These are phyloP conservation scores for Abrostola tripartita DNA, from an alignment of 2,888 invertebrate genomes.

Conservation along the genomic window DNA sequence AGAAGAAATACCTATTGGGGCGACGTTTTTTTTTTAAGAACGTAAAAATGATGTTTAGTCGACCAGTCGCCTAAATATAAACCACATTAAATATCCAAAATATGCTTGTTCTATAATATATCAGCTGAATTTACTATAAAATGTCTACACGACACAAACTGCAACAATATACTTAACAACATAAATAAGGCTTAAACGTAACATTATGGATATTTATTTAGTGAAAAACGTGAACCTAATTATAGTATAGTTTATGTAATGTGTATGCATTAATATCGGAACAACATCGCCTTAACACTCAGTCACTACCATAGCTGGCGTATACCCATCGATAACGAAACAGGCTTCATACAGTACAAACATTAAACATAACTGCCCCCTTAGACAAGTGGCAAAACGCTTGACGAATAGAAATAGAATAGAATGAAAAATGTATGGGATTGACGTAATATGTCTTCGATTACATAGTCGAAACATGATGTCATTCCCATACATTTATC, in stretches of 20 bases:
- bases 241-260: not conserved
- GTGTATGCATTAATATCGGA: slow-evolving; percentile 11
- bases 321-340: slow-evolving; percentile 28
- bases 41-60: too few species aligned
- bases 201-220: slow-evolving; percentile 11
- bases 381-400: too few species aligned
- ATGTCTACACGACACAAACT: not conserved
- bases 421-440: too few species aligned
- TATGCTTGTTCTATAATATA: not conserved
- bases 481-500: too few species aligned
- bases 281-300: slow-evolving; percentile 12
- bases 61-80: not conserved
- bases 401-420: too few species aligned
- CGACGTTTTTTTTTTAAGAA: too few species aligned
- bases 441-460: too few species aligned
- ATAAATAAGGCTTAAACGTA: slow-evolving; percentile 20
- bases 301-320: slow-evolving; percentile 9
- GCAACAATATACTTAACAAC: slow-evolving; percentile 5
- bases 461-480: too few species aligned
- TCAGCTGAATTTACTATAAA: not conserved
- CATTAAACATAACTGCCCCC: slow-evolving; percentile 30
- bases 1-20: too few species aligned
- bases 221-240: slow-evolving; percentile 7
- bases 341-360: slow-evolving; percentile 18
- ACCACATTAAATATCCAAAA: not conserved